Evolutionary conservation across 2,113 vertebrate species (phyloP).

Genomic region (Oryzias melastigma): DNA sequence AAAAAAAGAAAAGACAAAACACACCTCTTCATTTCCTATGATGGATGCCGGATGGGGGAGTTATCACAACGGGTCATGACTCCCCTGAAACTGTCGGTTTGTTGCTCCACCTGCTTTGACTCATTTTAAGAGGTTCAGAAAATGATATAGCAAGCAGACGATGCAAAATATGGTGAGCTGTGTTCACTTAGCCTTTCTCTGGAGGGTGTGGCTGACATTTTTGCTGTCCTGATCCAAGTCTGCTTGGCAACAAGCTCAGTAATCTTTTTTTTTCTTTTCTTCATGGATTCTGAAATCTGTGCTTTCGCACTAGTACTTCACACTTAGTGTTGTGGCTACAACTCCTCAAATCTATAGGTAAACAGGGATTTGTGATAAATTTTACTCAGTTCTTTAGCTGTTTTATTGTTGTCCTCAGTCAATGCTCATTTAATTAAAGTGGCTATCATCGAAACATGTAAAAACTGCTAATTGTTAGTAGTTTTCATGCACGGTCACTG

Average conservation of each 20-base stretch:
- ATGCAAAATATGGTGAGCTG: constrained; percentile 41
- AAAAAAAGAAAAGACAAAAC: constrained; percentile 38
- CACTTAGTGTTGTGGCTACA: too few species aligned
- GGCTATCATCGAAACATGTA: too few species aligned
- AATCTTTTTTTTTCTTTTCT: not conserved
- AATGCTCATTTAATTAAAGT: too few species aligned
- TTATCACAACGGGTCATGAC: constrained; percentile 43
- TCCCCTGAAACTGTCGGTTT: constrained; percentile 40
- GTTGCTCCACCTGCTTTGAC: constrained; percentile 30
- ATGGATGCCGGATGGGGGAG: constrained; percentile 41
- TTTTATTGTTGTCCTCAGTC: too few species aligned
- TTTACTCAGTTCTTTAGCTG: too few species aligned
- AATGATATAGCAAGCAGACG: constrained; percentile 26
- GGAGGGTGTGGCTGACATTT: constrained; percentile 38
- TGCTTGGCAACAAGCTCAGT: not conserved
- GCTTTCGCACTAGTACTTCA: too few species aligned
- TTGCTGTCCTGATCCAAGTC: not conserved
- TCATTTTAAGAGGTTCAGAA: constrained; percentile 23
- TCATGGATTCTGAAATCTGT: too few species aligned
- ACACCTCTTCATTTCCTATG: constrained; percentile 53
- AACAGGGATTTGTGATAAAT: too few species aligned
- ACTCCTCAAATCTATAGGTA: too few species aligned
- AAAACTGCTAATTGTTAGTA: too few species aligned
- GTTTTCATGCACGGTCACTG: too few species aligned
- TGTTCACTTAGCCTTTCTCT: constrained; percentile 49